A percentile compares a stretch with the other conserved stretches of the same genome.
These are phyloP conservation scores for Drosophila mauritiana DNA, from an alignment of 1,140 invertebrate genomes.

Conservation along the genomic window DNA sequence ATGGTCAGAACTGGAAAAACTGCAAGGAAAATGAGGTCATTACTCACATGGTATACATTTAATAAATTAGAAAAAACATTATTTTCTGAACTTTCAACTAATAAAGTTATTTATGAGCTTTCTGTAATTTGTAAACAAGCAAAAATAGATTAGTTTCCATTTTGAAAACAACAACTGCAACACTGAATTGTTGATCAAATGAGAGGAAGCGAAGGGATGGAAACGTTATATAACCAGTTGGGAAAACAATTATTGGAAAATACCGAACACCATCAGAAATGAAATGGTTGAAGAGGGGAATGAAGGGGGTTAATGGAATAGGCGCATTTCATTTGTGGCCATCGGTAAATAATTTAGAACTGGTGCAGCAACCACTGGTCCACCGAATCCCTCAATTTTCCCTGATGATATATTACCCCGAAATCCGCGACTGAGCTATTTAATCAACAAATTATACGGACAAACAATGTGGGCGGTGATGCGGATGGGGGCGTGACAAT, in stretches of 20 bases:
- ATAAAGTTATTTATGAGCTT: not conserved
- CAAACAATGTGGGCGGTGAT: slow-evolving; percentile 22
- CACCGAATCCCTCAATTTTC: slow-evolving; percentile 4
- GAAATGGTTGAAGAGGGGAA: not conserved
- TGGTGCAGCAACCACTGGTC: slow-evolving; percentile 20
- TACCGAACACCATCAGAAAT: slow-evolving; percentile 5
- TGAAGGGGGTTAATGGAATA: not conserved
- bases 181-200: not conserved
- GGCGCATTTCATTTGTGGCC: slow-evolving; percentile 42
- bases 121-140: not conserved
- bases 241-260: slow-evolving; percentile 39
- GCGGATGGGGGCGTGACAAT: slow-evolving; percentile 6
- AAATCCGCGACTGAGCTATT: slow-evolving; percentile 32
- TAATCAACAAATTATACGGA: slow-evolving; percentile 38
- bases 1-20: not conserved
- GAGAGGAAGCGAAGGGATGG: no score
- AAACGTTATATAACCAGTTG: not conserved
- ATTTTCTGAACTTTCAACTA: not conserved
- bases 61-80: not conserved
- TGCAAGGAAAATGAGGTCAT: no score
- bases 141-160: slow-evolving; percentile 22
- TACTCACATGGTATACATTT: not conserved
- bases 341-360: slow-evolving; percentile 48
- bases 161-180: slow-evolving; percentile 16
- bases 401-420: slow-evolving; percentile 21